Percentiles rank a stretch among this genome's conserved stretches.
phyloP scores from a whole-genome alignment of 2,888 invertebrate species.

The Meliscaeva auricollis region DNA sequence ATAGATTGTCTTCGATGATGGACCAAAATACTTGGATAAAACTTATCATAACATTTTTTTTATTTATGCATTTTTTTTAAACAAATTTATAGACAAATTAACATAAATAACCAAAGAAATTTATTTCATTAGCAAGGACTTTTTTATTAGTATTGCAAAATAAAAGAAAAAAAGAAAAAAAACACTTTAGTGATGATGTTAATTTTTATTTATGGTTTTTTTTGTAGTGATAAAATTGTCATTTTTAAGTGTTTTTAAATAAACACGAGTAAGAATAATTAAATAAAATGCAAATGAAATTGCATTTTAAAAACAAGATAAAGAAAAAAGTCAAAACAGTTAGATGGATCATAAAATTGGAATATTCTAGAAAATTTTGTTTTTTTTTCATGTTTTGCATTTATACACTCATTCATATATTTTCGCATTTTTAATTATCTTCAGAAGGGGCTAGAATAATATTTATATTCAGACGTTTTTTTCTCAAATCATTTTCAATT shows the following conservation, averaged over 20 bases:
- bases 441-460: too few species aligned
- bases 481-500: too few species aligned
- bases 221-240: not conserved
- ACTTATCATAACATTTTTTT: not conserved
- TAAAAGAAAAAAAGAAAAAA: not conserved
- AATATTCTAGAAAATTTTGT: not conserved
- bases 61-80: not conserved
- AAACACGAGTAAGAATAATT: slow-evolving; percentile 17
- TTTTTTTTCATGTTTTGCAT: not conserved
- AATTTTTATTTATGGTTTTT: slow-evolving; percentile 27
- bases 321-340: slow-evolving; percentile 40
- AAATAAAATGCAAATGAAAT: slow-evolving; percentile 59
- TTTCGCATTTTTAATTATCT: too few species aligned
- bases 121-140: slow-evolving; percentile 6
- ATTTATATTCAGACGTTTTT: too few species aligned
- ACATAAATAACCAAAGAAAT: not conserved
- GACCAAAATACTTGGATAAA: slow-evolving; percentile 26
- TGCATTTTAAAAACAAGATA: slow-evolving; percentile 36
- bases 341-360: slow-evolving; percentile 37
- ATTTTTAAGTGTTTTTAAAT: slow-evolving; percentile 10
- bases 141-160: not conserved
- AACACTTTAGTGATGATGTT: slow-evolving; percentile 7
- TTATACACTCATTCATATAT: not conserved
- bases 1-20: slow-evolving; percentile 1
- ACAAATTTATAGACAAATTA: slow-evolving; percentile 18